Conservation (phyloP, 2,888 invertebrate genomes). For the Ormyrus pomaceus region DNA sequence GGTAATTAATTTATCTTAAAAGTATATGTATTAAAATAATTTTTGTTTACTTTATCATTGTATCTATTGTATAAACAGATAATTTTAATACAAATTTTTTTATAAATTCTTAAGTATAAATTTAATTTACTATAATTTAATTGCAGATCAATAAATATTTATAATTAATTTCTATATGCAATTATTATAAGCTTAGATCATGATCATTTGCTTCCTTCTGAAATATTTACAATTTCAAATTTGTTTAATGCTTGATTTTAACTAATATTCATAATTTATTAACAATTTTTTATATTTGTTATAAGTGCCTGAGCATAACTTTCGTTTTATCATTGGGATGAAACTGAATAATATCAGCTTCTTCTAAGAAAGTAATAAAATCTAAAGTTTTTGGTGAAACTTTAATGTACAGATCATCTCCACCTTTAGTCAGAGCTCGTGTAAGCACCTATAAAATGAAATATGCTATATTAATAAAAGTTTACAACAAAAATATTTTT, state of each 20-base stretch:
- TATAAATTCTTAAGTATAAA: slow-evolving; percentile 65
- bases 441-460: slow-evolving; percentile 63
- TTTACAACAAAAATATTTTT: slow-evolving; percentile 6
- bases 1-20: slow-evolving; percentile 77
- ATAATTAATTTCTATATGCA: too few species aligned
- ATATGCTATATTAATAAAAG: slow-evolving; percentile 6
- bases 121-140: slow-evolving; percentile 49
- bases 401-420: slow-evolving; percentile 69
- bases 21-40: slow-evolving; percentile 31
- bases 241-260: too few species aligned
- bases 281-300: slow-evolving; percentile 27
- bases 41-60: slow-evolving; percentile 40
- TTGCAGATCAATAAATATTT: too few species aligned
- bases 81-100: slow-evolving; percentile 23
- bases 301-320: slow-evolving; percentile 65
- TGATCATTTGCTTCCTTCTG: too few species aligned
- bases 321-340: slow-evolving; percentile 68
- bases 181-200: too few species aligned
- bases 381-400: slow-evolving; percentile 56
- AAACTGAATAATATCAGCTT: slow-evolving; percentile 64
- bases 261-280: too few species aligned
- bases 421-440: slow-evolving; percentile 63
- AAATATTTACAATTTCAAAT: too few species aligned
- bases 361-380: slow-evolving; percentile 64
- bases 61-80: slow-evolving; percentile 27